Base-by-base conservation (phyloP, 2,797 vertebrate genomes). In the Nasua narica region DNA sequence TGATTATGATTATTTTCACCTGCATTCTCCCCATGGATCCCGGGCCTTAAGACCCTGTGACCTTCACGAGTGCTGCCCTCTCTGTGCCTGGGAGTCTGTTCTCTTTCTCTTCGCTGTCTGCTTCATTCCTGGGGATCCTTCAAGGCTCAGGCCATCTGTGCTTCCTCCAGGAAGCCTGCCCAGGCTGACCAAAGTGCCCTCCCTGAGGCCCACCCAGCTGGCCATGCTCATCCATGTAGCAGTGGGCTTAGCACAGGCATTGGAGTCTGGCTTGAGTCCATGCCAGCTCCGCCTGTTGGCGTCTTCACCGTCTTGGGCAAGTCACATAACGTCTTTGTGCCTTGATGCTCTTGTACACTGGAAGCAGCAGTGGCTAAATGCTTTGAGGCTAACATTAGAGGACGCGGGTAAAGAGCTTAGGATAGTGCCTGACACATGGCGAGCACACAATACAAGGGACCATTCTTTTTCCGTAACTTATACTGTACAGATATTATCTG, bases 221-320 rank as follows among this genome's bases (percentile, higher is more conserved):
- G 18, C 16, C 35, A 4, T 2, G 9, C 35, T 87, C 27, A 32
- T 3, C 25, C 25, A 2, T 10, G 60, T 2, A 27, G 37, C 29
- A 32, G 1, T 18, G 27, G 32, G 1, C n/a, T 3, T 7, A 25
- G 37, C 32, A 2, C 1, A 0, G 2, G 3, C 9, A 43, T 50
- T 9, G 13, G 27, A 40, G 37, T 16, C 21, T 65, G 52, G 27
- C 11, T 74, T 67, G 40, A 40, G 40, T 40, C 40, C 0, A 16
- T 29, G 58, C 25, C 23, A 18, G 35, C 54, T 56, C 50, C 25
- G 35, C 54, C 11, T 32, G 54, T 52, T 29, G 50, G 76, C 27
- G 6, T 25, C 37, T 50, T 70, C 5, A 7, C 32, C 25, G 3
- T 50, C 58, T 46, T 13, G 29, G 56, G 27, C 11, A 40, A 56